These are phyloP conservation scores for Argyrosomus japonicus DNA, from an alignment of 2,113 vertebrate species.

Conservation along the genomic window DNA sequence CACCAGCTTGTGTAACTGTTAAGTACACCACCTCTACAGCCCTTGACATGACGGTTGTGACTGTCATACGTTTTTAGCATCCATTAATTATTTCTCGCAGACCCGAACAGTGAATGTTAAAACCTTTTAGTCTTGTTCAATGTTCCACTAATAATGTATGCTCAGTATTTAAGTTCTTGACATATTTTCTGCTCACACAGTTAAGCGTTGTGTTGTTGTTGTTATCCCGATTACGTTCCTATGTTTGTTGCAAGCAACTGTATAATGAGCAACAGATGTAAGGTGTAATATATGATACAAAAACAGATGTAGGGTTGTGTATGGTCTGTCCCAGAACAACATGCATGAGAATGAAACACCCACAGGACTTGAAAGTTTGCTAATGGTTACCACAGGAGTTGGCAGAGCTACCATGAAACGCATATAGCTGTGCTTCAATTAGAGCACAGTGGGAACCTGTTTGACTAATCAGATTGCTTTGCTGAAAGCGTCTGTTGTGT, in stretches of 20 bases:
- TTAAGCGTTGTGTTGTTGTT: too few species aligned
- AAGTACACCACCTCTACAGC: background rate
- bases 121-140: too few species aligned
- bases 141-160: too few species aligned
- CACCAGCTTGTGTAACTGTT: background rate
- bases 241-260: background rate
- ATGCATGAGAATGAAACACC: background rate
- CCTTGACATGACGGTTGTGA: background rate
- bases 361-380: background rate
- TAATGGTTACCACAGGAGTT: background rate
- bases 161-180: too few species aligned
- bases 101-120: too few species aligned
- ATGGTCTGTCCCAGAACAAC: background rate
- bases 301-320: background rate
- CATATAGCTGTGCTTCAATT: conserved; percentile 20
- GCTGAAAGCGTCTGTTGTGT: conserved; percentile 46
- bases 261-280: background rate
- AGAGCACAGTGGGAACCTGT: conserved; percentile 8
- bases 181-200: background rate
- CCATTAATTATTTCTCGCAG: too few species aligned
- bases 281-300: background rate
- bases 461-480: conserved; percentile 38
- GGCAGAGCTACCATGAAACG: background rate
- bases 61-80: too few species aligned
- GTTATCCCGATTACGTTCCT: too few species aligned